phyloP scores from a whole-genome alignment of 35 echinoderm and acorn worm genomes.

The Amphiura filiformis region DNA sequence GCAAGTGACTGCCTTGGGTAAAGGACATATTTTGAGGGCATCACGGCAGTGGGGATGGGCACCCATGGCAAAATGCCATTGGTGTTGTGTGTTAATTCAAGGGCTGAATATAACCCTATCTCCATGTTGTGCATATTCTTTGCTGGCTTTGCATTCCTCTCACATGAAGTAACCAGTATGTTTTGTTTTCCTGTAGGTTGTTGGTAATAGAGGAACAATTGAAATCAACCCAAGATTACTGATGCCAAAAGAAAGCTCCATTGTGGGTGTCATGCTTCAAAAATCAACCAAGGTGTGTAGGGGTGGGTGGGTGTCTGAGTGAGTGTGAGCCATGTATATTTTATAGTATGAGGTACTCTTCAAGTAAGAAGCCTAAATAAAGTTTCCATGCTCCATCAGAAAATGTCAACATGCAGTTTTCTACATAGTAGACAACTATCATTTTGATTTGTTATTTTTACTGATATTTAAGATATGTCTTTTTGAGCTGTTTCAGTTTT shows the following conservation, averaged over 20 bases:
- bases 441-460: too few species aligned
- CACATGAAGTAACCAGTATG: background rate
- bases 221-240: slow-evolving; percentile 68
- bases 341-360: background rate
- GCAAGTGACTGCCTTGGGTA: too few species aligned
- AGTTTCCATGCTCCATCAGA: too few species aligned
- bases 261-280: slow-evolving; percentile 73
- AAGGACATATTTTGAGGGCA: too few species aligned
- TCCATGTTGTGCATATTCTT: background rate
- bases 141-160: background rate
- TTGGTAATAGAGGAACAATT: slow-evolving; percentile 77
- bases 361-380: background rate
- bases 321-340: background rate
- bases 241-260: slow-evolving; percentile 80
- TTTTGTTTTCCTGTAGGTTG: slow-evolving; percentile 34
- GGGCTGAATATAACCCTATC: background rate
- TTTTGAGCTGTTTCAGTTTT: too few species aligned
- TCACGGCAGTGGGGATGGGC: too few species aligned
- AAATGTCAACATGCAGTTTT: too few species aligned
- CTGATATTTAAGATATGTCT: too few species aligned
- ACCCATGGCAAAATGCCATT: too few species aligned
- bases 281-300: slow-evolving; percentile 40
- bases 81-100: too few species aligned
- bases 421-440: too few species aligned
- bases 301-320: too few species aligned